Percentiles rank a stretch among this genome's conserved stretches.
Evolutionary conservation across 2,797 vertebrate genomes (phyloP).

Genomic region (Oreochromis mossambicus): DNA sequence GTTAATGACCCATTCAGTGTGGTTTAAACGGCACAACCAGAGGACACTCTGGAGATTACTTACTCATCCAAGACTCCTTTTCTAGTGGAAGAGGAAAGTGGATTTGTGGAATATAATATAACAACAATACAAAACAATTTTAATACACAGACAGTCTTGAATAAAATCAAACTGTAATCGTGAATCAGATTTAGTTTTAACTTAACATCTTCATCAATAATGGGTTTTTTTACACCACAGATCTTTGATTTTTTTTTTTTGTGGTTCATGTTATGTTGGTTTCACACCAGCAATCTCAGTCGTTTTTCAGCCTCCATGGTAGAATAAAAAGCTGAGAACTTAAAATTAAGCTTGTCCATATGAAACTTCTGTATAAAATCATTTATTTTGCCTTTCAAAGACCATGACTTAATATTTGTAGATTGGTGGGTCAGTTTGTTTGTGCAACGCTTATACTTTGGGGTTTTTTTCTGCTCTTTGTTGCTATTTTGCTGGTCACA

Average conservation of each 20-base stretch:
- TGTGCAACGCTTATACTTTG: not conserved
- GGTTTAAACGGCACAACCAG: constrained; percentile 87
- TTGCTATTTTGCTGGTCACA: not conserved
- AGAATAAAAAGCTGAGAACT: constrained; percentile 1
- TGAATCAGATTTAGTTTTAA: not conserved
- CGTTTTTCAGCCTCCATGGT: not conserved
- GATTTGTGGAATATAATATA: constrained; percentile 7
- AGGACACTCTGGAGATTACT: constrained; percentile 72
- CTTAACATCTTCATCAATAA: not conserved
- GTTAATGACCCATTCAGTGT: constrained; percentile 94
- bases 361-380: not conserved
- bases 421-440: not conserved
- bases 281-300: not conserved
- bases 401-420: not conserved
- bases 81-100: constrained; percentile 72
- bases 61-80: constrained; percentile 83
- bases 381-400: not conserved
- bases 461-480: fast-evolving
- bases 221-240: not conserved
- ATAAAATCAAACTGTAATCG: not conserved
- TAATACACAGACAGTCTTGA: not conserved
- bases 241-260: constrained; percentile 12
- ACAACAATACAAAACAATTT: not conserved
- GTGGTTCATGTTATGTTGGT: constrained; percentile 9
- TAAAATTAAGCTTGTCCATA: not conserved